A percentile compares a stretch with the other conserved stretches of the same genome.
phyloP scores from a whole-genome alignment of 2,797 vertebrate genomes.

The Eupleurogrammus muticus region DNA sequence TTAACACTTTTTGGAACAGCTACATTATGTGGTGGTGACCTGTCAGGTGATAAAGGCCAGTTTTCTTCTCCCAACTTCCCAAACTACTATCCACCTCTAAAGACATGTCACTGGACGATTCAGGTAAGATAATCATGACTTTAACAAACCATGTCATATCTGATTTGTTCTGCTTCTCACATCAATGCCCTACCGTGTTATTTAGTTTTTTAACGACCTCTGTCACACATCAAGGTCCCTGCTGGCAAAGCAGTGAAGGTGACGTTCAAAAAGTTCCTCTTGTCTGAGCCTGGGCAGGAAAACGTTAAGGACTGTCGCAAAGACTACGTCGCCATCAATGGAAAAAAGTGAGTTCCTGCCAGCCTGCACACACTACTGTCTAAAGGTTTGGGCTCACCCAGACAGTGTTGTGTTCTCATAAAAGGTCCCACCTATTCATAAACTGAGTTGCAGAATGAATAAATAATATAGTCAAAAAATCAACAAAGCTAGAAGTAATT shows the following conservation, averaged over 20 bases:
- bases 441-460: too few relatives aligned
- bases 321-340: conserved; percentile 89
- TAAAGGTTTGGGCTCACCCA: too few relatives aligned
- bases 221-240: conserved; percentile 83
- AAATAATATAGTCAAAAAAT: too few relatives aligned
- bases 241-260: conserved; percentile 84
- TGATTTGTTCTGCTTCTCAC: background rate
- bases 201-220: background rate
- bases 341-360: conserved; percentile 82
- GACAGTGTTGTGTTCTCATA: too few relatives aligned
- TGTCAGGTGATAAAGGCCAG: conserved; percentile 74
- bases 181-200: background rate
- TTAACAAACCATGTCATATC: background rate
- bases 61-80: conserved; percentile 92
- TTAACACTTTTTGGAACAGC: conserved; percentile 38
- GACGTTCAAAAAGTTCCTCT: conserved; percentile 87
- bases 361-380: background rate
- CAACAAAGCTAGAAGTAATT: too few relatives aligned
- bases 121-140: conserved; percentile 78
- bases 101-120: conserved; percentile 88
- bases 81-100: conserved; percentile 88
- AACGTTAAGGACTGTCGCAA: conserved; percentile 77
- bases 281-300: conserved; percentile 77
- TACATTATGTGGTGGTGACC: conserved; percentile 79
- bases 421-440: too few relatives aligned